Evolutionary conservation across 2,113 vertebrate genomes (phyloP), one percentile per base, ranked within the genome.

Genomic region (Pelusios castaneus): DNA sequence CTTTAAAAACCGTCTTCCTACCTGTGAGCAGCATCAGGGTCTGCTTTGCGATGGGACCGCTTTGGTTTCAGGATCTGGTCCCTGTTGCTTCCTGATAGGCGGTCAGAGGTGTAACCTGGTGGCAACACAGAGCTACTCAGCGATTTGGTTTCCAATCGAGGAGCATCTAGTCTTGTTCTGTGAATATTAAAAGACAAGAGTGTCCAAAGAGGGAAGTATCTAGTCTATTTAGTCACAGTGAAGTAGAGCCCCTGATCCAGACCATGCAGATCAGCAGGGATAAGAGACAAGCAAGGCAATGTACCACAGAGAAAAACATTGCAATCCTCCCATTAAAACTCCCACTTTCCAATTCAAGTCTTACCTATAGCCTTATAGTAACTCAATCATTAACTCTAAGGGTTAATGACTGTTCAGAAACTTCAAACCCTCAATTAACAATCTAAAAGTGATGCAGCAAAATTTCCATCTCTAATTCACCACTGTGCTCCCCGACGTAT

Each of bases 81-180:
- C 97, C 98, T 98, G 97, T 97, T 98, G 97, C 94, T 98, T 90
- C 98, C 98, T 0, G 97, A 97, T 1, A 98, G 97, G 52, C 98
- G 98, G 97, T 99, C 98, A 78, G 97, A 97, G 95, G 97, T 89
- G 81, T 98, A 97, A 93, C 97, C 98, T 87, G 98, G 96, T 91
- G 98, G 97, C 83, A 99, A 97, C 90, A 97, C 95, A 47, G 98
- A 98, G 95, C 98, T 97, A 95, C 98, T 99, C 96, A 99, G 95
- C 38, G 98, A 98, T 95, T 98, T 98, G 9, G 98, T 98, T 98
- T 99, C 99, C 97, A 99, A 92, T 56, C 99, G 98, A 94, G 99
- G 99, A 7, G 99, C 99, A 45, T 99, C 99, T 56, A 99, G 97
- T 97, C 99, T 99, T 63, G 99, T 99, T 98, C 99, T 99, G 96